A percentile compares a stretch with the other conserved stretches of the same genome.
These are phyloP conservation scores for Pseudorhiza aurosa DNA, from an alignment of 30 jellyfish, hydroid and myxozoan genomes.

Conservation along the genomic window DNA sequence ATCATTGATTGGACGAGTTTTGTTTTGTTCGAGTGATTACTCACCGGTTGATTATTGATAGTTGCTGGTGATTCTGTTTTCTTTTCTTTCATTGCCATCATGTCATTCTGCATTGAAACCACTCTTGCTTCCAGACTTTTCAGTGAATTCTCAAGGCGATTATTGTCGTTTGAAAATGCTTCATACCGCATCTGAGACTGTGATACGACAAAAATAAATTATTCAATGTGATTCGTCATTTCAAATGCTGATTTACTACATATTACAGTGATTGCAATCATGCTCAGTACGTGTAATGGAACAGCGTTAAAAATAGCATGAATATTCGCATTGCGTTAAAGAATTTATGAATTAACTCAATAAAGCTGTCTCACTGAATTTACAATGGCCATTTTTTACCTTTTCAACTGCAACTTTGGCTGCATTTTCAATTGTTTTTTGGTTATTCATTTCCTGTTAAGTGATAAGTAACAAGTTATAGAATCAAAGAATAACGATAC, in stretches of 20 bases:
- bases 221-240: no score
- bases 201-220: background rate
- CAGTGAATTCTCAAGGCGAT: conserved; percentile 72
- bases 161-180: conserved; percentile 72
- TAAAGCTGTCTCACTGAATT: no score
- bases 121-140: conserved; percentile 77
- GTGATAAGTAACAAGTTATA: no score
- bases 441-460: conserved; percentile 75
- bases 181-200: conserved; percentile 83
- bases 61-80: conserved; percentile 65
- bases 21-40: no score
- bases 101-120: conserved; percentile 84
- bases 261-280: no score
- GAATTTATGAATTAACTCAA: no score
- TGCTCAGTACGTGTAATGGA: no score
- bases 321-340: no score
- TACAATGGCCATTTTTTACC: conserved; percentile 39
- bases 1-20: no score
- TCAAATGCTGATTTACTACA: no score
- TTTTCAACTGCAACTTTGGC: conserved; percentile 82
- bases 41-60: conserved; percentile 55
- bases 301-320: no score
- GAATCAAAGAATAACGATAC: no score
- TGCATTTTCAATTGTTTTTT: conserved; percentile 82
- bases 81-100: conserved; percentile 60